These are phyloP conservation scores for Sciurus vulgaris DNA, from an alignment of 2,797 vertebrate species.

Conservation along the genomic window DNA sequence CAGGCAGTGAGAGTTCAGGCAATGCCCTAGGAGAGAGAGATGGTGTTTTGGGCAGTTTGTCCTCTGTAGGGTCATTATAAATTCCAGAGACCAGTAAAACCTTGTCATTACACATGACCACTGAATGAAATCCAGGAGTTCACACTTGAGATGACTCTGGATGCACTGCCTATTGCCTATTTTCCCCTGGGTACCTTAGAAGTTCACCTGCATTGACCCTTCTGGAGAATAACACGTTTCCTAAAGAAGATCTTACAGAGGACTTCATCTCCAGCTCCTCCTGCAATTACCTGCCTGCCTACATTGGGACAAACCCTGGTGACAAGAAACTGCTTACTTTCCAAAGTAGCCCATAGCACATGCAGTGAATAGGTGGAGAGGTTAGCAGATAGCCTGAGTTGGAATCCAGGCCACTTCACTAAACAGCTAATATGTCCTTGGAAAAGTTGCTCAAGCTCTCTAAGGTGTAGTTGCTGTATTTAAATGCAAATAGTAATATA, in stretches of 20 bases:
- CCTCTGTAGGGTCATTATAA: slow-evolving; percentile 1
- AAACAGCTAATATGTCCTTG: background rate
- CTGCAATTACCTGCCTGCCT: background rate
- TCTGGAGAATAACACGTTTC: background rate
- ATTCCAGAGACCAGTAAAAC: slow-evolving; percentile 30
- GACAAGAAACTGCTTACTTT: background rate
- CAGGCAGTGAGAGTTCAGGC: background rate
- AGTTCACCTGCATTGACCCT: background rate
- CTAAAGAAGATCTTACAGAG: background rate
- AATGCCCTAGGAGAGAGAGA: background rate
- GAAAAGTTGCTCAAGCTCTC: background rate
- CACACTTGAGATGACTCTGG: background rate
- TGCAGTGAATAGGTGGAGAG: too few relatives aligned
- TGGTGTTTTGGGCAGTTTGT: slow-evolving; percentile 21
- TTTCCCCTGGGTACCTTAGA: background rate
- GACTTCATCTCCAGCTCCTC: background rate
- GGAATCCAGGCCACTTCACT: background rate
- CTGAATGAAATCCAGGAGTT: background rate
- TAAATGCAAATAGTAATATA: background rate
- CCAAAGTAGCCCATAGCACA: background rate
- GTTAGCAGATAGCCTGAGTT: background rate
- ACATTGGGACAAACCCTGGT: background rate
- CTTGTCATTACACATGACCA: background rate
- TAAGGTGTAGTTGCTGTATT: background rate
- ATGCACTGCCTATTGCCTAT: background rate